Evolutionary conservation across 2,888 invertebrate genomes (phyloP), one percentile per base, ranked within the genome.

Genomic region (Microplitis deprimator): DNA sequence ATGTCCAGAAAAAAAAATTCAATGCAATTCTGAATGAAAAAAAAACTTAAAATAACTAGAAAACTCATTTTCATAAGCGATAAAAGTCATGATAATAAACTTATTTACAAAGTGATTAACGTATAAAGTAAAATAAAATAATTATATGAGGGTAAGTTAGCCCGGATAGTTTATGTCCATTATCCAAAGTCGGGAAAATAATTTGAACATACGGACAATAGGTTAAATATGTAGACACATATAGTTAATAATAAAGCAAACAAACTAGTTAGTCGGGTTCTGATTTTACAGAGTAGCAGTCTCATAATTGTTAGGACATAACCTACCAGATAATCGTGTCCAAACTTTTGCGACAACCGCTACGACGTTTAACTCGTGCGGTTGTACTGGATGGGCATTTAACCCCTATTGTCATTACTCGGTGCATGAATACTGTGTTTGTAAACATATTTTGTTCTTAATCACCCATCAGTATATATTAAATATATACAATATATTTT

Each of bases 291-390:
- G 87, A 88, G 87, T 88, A 87, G 87, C 89, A 89, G 85, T 84
- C 87, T 85, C 88, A 87, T 89, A 89, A 88, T 89, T 89, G 89
- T 89, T 89, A 87, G 88, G 87, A 87, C 89, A 87, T 88, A 88
- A 89, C 88, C 89, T 87, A 79, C 85, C 86, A 87, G 89, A 89
- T 89, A 89, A 89, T 89, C 88, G 89, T 84, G 87, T 81, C 83
- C 87, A 89, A 89, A 89, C 87, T 89, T 89, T 89, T 85, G 84
- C 87, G 87, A 86, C 87, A 85, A 50, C 50, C 50, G 13, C 88
- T 89, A 88, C 88, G 38, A 70, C 75, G 84, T 84, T 86, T 85
- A 87, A 88, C 88, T 88, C 86, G 88, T 87, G 85, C 82, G 86
- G 86, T 86, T 85, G 85, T 73, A 84, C 81, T 83, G 86, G 84